These are phyloP conservation scores for Gephyroberyx darwinii DNA, from an alignment of 2,797 vertebrate genomes.

Conservation along the genomic window DNA sequence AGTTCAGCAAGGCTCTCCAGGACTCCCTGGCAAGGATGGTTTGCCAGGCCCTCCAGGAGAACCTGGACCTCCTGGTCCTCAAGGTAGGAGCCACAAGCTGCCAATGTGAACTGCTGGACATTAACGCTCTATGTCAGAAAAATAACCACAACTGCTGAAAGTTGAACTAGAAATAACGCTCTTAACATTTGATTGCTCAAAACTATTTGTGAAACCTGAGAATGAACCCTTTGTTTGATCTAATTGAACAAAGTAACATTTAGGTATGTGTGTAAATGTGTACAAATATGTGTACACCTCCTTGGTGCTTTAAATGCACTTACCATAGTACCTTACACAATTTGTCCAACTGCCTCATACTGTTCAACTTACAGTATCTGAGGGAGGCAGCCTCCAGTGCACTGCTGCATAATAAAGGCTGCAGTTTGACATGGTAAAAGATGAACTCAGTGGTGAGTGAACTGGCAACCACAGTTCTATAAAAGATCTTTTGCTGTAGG, in stretches of 20 bases:
- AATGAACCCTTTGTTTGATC: slow-evolving; percentile 45
- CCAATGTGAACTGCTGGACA: slow-evolving; percentile 36
- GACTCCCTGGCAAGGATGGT: slow-evolving; percentile 91
- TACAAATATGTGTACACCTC: slow-evolving; percentile 1
- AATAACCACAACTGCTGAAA: slow-evolving; percentile 37
- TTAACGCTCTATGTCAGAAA: slow-evolving; percentile 29
- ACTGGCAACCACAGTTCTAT: slow-evolving; percentile 19
- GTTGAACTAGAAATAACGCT: slow-evolving; percentile 38
- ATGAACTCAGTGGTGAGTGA: slow-evolving; percentile 5
- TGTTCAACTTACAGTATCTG: neutral
- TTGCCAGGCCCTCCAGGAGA: slow-evolving; percentile 87
- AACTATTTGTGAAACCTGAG: slow-evolving; percentile 13
- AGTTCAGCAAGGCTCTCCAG: slow-evolving; percentile 85
- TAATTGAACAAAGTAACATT: neutral
- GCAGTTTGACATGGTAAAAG: slow-evolving; percentile 10
- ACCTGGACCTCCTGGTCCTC: slow-evolving; percentile 83
- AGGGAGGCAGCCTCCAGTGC: slow-evolving; percentile 18
- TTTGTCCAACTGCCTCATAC: neutral
- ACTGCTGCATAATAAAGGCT: slow-evolving; percentile 17
- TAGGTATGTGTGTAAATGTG: neutral
- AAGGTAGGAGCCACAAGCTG: slow-evolving; percentile 84
- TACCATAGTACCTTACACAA: slow-evolving; percentile 5
- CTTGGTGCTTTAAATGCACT: slow-evolving; percentile 19
- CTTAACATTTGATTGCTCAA: slow-evolving; percentile 28
- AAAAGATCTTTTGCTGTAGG: slow-evolving; percentile 26